These are phyloP conservation scores for Pampusana beccarii DNA, from an alignment of 2,113 vertebrate species.

Conservation along the genomic window DNA sequence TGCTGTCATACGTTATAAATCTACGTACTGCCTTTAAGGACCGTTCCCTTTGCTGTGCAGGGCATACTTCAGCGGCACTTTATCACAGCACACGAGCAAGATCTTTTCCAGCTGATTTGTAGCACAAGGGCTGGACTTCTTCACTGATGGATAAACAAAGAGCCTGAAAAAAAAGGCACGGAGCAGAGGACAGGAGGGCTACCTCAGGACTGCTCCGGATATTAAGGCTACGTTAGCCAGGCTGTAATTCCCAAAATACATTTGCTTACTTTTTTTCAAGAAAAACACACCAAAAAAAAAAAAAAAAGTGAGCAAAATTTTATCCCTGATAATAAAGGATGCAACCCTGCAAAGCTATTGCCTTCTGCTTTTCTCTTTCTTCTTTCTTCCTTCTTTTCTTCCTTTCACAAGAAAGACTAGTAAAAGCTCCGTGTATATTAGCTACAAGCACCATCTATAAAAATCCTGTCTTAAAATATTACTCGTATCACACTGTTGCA, in stretches of 20 bases:
- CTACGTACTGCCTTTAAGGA: constrained; percentile 39
- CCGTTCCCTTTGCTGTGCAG: neutral
- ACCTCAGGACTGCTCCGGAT: neutral
- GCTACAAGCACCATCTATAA: constrained; percentile 3
- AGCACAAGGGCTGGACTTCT: constrained; percentile 22
- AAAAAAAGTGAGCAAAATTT: neutral
- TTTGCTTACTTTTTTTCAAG: neutral
- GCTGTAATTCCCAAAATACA: neutral
- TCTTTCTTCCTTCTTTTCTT: neutral
- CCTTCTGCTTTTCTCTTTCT: neutral
- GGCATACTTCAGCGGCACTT: constrained; percentile 5
- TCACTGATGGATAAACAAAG: neutral
- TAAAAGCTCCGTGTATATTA: neutral
- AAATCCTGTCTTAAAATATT: constrained; percentile 61
- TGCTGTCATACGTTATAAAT: constrained; percentile 56
- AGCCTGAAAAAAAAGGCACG: neutral
- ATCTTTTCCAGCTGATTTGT: constrained; percentile 66
- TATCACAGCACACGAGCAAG: constrained; percentile 45
- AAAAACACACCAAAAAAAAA: neutral
- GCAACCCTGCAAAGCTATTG: neutral
- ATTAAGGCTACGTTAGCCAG: neutral
- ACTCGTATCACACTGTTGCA: constrained; percentile 66
- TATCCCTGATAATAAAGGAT: neutral
- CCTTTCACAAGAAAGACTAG: neutral
- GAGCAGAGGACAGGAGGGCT: neutral